Percentiles rank a stretch among this genome's conserved stretches.
phyloP scores from a whole-genome alignment of 2,888 invertebrate genomes.

The Philhelius pedissequus region DNA sequence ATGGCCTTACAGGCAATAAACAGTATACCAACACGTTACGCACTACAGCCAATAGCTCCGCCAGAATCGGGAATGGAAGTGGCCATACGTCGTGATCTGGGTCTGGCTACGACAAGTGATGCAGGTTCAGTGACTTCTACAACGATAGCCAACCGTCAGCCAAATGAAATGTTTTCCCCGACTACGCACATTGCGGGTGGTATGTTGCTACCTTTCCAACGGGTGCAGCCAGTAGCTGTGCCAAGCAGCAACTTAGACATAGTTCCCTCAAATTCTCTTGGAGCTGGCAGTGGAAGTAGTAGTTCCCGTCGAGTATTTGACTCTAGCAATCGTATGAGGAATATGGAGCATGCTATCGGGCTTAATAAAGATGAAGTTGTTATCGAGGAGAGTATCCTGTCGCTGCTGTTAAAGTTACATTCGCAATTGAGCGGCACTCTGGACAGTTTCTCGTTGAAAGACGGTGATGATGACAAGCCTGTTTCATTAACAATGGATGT shows the following conservation, averaged over 20 bases:
- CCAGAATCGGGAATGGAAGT: constrained; percentile 78
- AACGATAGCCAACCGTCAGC: constrained; percentile 33
- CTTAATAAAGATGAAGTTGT: constrained; percentile 81
- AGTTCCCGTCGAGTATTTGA: constrained; percentile 73
- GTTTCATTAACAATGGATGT: constrained; percentile 73
- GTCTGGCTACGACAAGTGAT: constrained; percentile 71
- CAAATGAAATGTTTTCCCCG: constrained; percentile 78
- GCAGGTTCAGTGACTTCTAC: constrained; percentile 52
- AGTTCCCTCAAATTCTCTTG: constrained; percentile 78
- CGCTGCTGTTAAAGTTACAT: constrained; percentile 92
- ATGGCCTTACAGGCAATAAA: constrained; percentile 72
- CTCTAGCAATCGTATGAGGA: constrained; percentile 74
- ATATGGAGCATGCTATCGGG: constrained; percentile 77
- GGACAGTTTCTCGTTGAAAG: constrained; percentile 87
- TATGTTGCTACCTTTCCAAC: constrained; percentile 78
- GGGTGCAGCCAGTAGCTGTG: constrained; percentile 78
- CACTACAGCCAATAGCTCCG: constrained; percentile 76
- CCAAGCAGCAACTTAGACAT: constrained; percentile 78
- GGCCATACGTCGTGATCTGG: constrained; percentile 76
- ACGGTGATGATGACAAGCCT: constrained; percentile 73
- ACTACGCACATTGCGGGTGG: constrained; percentile 73
- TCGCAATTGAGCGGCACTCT: constrained; percentile 91
- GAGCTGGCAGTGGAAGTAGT: constrained; percentile 68
- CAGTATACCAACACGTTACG: constrained; percentile 71
- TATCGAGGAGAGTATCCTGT: constrained; percentile 93